Percentiles rank a stretch among this genome's conserved stretches.
These are phyloP conservation scores for Neoitamus cyanurus DNA, from an alignment of 2,888 invertebrate species.

Conservation along the genomic window DNA sequence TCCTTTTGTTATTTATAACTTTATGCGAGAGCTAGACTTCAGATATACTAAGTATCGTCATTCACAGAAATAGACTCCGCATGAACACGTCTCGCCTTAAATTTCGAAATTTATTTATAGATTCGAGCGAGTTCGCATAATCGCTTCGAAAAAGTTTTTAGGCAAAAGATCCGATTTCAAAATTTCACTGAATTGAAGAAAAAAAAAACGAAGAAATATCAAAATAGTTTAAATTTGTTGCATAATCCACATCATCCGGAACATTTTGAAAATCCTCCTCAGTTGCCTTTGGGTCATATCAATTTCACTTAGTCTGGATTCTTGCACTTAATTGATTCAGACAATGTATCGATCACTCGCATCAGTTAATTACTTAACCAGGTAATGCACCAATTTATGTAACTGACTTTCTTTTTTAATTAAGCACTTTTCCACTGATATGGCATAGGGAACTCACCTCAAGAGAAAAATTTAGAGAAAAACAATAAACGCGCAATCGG, in stretches of 20 bases:
- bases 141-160: neutral
- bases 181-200: conserved; percentile 2
- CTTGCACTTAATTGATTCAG: neutral
- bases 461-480: conserved; percentile 65
- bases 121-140: conserved; percentile 8
- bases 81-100: conserved; percentile 18
- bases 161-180: conserved; percentile 10
- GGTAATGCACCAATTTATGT: neutral
- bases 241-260: conserved; percentile 25
- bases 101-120: conserved; percentile 44
- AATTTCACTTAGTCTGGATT: neutral
- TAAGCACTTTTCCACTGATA: conserved; percentile 17
- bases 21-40: neutral
- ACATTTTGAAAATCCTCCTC: neutral
- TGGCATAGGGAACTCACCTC: conserved; percentile 64
- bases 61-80: conserved; percentile 37
- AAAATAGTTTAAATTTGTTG: neutral
- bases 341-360: neutral
- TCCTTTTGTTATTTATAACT: conserved; percentile 40
- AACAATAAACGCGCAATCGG: conserved; percentile 65
- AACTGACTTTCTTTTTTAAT: neutral
- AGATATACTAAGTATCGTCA: conserved; percentile 23
- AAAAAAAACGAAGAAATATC: neutral
- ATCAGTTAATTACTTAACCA: neutral
- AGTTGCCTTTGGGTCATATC: neutral